Percentiles rank a stretch among this genome's conserved stretches.
These are phyloP conservation scores for Aethes cnicana DNA, from an alignment of 2,888 invertebrate genomes.

Conservation along the genomic window DNA sequence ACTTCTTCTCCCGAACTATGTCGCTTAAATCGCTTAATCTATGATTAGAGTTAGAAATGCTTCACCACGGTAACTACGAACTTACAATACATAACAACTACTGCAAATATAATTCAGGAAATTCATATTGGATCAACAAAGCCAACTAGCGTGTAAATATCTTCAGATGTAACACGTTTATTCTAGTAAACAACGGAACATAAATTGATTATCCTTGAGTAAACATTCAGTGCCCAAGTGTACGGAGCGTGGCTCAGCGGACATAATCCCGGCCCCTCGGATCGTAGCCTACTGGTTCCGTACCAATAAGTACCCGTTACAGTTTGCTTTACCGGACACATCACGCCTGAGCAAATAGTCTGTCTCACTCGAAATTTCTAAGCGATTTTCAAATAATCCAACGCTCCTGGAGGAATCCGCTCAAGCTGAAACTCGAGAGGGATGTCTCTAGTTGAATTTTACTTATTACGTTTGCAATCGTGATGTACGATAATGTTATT, in stretches of 20 bases:
- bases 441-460: too few relatives aligned
- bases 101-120: too few relatives aligned
- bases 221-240: constrained; percentile 17
- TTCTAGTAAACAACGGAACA: constrained; percentile 5
- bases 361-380: constrained; percentile 41
- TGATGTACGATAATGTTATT: too few relatives aligned
- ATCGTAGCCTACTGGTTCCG: constrained; percentile 44
- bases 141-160: neutral
- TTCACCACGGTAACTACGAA: too few relatives aligned
- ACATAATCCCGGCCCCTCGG: constrained; percentile 44
- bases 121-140: too few relatives aligned
- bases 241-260: constrained; percentile 4
- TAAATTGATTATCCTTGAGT: constrained; percentile 11
- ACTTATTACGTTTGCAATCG: too few relatives aligned
- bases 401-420: constrained; percentile 20
- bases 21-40: too few relatives aligned
- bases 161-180: constrained; percentile 2
- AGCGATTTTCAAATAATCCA: constrained; percentile 48
- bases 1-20: too few relatives aligned
- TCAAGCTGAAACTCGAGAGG: neutral
- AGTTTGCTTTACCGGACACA: constrained; percentile 57
- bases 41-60: too few relatives aligned
- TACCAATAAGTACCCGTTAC: constrained; percentile 45
- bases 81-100: too few relatives aligned
- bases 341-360: constrained; percentile 59